A percentile compares a stretch with the other conserved stretches of the same genome.
Evolutionary conservation across 1,140 invertebrate genomes (phyloP).

Genomic region (Bombus fervidus): DNA sequence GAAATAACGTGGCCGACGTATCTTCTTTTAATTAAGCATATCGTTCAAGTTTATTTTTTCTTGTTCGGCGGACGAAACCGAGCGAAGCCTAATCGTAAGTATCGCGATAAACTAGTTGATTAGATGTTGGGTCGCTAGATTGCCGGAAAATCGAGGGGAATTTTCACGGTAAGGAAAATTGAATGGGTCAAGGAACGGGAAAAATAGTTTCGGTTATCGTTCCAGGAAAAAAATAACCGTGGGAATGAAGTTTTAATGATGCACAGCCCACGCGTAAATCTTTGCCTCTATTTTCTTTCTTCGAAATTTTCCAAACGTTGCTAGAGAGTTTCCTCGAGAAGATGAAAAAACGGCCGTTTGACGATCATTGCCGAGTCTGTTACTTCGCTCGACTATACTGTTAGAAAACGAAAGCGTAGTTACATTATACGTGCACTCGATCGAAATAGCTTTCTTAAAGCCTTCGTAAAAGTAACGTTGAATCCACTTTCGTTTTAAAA

Average conservation of each 20-base stretch:
- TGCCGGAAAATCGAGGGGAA: neutral
- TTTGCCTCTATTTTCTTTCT: neutral
- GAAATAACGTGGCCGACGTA: no score
- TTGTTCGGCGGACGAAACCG: no score
- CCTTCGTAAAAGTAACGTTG: neutral
- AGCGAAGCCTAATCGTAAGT: neutral
- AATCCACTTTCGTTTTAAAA: no score
- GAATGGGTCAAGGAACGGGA: neutral
- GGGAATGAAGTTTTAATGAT: neutral
- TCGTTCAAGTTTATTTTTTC: no score
- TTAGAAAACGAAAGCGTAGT: neutral
- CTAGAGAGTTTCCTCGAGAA: neutral
- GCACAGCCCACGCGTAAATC: neutral
- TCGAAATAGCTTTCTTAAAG: neutral
- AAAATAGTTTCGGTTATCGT: neutral
- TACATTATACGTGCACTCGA: neutral
- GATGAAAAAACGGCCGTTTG: neutral
- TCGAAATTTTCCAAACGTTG: neutral
- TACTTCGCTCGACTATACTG: neutral
- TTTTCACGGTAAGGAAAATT: neutral
- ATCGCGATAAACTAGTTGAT: neutral
- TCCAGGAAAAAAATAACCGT: neutral
- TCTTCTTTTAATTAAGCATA: no score
- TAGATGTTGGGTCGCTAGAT: neutral
- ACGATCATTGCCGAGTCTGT: neutral